Base-by-base conservation (phyloP, 2,113 vertebrate species). In the Vicugna pacos region DNA sequence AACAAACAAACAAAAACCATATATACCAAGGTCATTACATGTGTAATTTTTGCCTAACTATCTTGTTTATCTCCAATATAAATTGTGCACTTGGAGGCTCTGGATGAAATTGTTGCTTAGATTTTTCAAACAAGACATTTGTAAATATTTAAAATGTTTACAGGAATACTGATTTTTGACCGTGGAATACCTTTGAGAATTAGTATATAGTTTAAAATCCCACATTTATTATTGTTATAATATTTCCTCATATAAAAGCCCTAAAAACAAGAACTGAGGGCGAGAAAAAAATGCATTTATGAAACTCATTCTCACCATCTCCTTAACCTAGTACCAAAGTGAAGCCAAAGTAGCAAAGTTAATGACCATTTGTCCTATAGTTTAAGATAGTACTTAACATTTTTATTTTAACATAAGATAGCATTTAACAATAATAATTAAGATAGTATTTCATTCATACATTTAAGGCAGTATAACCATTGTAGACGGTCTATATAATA, bases 91-190 rank as follows among this genome's bases (percentile, higher is more conserved):
- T 91, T 76, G 1, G 48, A 95, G 38, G 93, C 52, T 87, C 50
- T 72, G 14, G 32, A 95, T 86, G 3, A 69, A 95, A 85, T 69
- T 73, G 64, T 58, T 79, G 64, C 10, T 86, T 46, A 79, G 15
- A 67, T 46, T 65, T 65, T 92, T 83, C 64, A 62, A 73, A 75
- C 82, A 81, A 72, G 5, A 82, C 7, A 94, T 35, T 89, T 75
- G 16, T 4, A 91, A 73, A 46, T 42, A 83, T 90, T 65, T 93
- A 38, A 92, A 93, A 76, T 77, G 28, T 64, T 89, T 80, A 69
- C 60, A 42, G 24, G 52, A 67, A 73, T 93, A n/a, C 20, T 93
- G 22, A 72, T 64, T 17, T 89, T 73, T 77, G 50, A 76, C 20
- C 1, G 30, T 60, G 5, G 5, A 75, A 20, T 62, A 83, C 0